phyloP scores from a whole-genome alignment of 92 coral and sea anemone species.

The Paragorgia papillata region DNA sequence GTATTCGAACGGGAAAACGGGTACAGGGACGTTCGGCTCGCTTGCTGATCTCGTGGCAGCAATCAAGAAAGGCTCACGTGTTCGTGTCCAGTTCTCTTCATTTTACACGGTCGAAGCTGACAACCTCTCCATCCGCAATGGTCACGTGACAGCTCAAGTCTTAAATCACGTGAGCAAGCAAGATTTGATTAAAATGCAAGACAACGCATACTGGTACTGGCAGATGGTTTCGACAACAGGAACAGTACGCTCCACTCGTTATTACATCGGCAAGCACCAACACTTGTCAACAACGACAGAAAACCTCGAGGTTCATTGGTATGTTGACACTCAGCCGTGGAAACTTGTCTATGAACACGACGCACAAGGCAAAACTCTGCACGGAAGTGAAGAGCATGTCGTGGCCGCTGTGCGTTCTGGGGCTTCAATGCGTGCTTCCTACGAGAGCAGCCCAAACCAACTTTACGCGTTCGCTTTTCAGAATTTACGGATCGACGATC shows the following conservation, averaged over 20 bases:
- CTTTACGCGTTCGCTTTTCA: slow-evolving; percentile 72
- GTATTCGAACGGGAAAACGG: slow-evolving; percentile 57
- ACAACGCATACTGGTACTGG: slow-evolving; percentile 81
- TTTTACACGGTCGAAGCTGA: slow-evolving; percentile 79
- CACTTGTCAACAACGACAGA: slow-evolving; percentile 36
- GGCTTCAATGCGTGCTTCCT: slow-evolving; percentile 72
- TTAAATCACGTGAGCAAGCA: slow-evolving; percentile 71
- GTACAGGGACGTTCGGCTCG: slow-evolving; percentile 44
- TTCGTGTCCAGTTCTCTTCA: slow-evolving; percentile 68
- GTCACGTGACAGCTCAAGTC: slow-evolving; percentile 85
- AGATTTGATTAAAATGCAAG: slow-evolving; percentile 54
- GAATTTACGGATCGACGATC: slow-evolving; percentile 60
- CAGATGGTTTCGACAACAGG: slow-evolving; percentile 86
- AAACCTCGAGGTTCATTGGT: slow-evolving; percentile 61
- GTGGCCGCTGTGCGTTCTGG: slow-evolving; percentile 68
- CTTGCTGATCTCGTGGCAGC: slow-evolving; percentile 53
- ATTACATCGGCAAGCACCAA: slow-evolving; percentile 62
- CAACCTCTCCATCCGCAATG: slow-evolving; percentile 69
- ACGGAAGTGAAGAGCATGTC: slow-evolving; percentile 55
- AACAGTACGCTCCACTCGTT: slow-evolving; percentile 61
- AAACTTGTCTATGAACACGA: slow-evolving; percentile 47
- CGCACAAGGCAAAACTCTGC: slow-evolving; percentile 48
- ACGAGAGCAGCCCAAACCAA: slow-evolving; percentile 33
- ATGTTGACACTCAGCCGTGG: slow-evolving; percentile 79
- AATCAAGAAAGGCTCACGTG: slow-evolving; percentile 70